These are phyloP conservation scores for Xiphophorus maculatus DNA, from an alignment of 2,113 vertebrate species.

Conservation along the genomic window DNA sequence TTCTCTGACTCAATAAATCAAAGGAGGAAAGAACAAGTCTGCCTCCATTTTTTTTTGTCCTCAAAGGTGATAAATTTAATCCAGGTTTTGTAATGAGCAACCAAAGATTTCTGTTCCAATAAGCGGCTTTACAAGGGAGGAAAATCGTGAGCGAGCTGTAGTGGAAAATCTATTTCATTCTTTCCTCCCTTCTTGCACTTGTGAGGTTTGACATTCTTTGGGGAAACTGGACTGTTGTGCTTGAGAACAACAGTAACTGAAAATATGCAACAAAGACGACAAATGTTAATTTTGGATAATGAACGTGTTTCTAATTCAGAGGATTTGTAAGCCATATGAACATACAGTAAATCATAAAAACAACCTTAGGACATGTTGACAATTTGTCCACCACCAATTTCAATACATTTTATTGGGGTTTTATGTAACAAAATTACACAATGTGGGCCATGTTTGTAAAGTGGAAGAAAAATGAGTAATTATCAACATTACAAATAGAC, in stretches of 20 bases:
- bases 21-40: conserved; percentile 53
- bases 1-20: conserved; percentile 72
- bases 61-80: conserved; percentile 78
- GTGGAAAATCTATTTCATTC: conserved; percentile 67
- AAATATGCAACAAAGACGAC: conserved; percentile 41
- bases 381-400: too few species aligned
- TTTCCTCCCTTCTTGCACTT: conserved; percentile 27
- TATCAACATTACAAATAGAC: not conserved
- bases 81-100: conserved; percentile 69
- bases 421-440: not conserved
- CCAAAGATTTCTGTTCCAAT: conserved; percentile 66
- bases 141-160: conserved; percentile 54
- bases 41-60: conserved; percentile 61
- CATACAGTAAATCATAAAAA: too few species aligned
- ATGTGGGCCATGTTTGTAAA: not conserved
- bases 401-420: too few species aligned
- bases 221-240: conserved; percentile 23
- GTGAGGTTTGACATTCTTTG: conserved; percentile 43
- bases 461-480: not conserved
- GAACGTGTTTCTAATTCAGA: conserved; percentile 35
- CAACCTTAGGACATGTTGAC: too few species aligned
- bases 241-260: conserved; percentile 59
- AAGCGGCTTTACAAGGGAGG: conserved; percentile 65
- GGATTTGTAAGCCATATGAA: not conserved
- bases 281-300: conserved; percentile 63